Conservation (phyloP, 2,888 invertebrate species). For the Mycalesis mineus region DNA sequence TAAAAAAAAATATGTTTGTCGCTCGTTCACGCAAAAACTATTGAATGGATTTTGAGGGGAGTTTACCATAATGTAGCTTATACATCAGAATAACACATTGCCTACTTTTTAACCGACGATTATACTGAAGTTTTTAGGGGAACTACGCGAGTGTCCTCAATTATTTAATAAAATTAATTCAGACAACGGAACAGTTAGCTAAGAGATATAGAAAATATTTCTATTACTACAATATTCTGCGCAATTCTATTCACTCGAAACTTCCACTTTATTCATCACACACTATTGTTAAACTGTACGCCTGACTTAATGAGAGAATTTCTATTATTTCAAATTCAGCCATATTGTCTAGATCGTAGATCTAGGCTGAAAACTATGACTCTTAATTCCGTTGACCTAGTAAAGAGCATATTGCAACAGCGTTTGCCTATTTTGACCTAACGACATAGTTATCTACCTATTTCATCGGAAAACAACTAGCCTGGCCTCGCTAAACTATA, state of each 20-base stretch:
- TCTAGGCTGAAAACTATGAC: not conserved
- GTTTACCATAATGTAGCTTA: no score
- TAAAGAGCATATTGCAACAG: not conserved
- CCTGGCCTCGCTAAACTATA: no score
- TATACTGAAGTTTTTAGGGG: not conserved
- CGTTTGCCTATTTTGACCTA: not conserved
- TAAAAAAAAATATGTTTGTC: no score
- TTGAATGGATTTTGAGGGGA: no score
- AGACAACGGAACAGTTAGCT: no score
- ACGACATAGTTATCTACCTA: no score
- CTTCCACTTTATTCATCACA: not conserved
- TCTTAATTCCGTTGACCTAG: constrained; percentile 1
- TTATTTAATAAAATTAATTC: no score
- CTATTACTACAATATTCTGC: not conserved
- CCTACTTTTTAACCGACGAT: not conserved
- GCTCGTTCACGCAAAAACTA: no score
- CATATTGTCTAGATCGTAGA: not conserved
- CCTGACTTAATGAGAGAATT: constrained; percentile 4
- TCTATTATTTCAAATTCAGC: not conserved
- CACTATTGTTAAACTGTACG: not conserved
- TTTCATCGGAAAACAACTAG: no score
- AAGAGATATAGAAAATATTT: not conserved
- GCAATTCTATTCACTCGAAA: not conserved
- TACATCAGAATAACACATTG: no score
- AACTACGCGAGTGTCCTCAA: no score